Percentiles rank a stretch among this genome's conserved stretches.
phyloP scores from a whole-genome alignment of 2,888 invertebrate species.

The Tortricodes alternella region DNA sequence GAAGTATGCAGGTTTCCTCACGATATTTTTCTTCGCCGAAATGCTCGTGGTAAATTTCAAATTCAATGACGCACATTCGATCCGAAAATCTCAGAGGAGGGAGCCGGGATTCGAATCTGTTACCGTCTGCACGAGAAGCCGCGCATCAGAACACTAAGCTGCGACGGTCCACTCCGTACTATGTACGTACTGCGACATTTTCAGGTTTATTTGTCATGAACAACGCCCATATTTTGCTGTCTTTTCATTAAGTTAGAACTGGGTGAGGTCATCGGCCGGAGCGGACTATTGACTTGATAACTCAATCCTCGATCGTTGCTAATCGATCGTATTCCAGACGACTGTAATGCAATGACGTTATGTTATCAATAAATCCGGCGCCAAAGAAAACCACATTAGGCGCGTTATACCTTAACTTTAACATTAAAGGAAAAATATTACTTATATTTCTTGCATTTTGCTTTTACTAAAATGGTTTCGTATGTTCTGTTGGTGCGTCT shows the following conservation, averaged over 20 bases:
- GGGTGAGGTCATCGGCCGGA: not conserved
- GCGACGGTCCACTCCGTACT: too few relatives aligned
- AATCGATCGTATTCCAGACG: conserved; percentile 3
- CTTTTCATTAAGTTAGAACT: not conserved
- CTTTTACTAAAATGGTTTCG: not conserved
- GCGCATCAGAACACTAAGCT: too few relatives aligned
- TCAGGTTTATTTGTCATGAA: not conserved
- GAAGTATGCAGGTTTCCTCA: too few relatives aligned
- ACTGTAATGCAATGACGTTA: not conserved
- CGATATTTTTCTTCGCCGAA: too few relatives aligned
- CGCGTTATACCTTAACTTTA: not conserved
- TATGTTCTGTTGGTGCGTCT: too few relatives aligned
- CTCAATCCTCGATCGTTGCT: conserved; percentile 5
- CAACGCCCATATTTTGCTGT: not conserved
- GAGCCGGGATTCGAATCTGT: too few relatives aligned
- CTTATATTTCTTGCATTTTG: not conserved
- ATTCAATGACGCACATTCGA: too few relatives aligned
- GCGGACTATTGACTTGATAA: conserved; percentile 6
- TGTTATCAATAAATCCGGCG: not conserved
- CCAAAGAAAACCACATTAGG: not conserved
- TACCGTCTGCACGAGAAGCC: too few relatives aligned
- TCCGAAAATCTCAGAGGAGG: too few relatives aligned
- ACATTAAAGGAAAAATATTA: not conserved
- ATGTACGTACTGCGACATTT: too few relatives aligned
- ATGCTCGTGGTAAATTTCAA: too few relatives aligned